These are phyloP conservation scores for Drosophila cracens DNA, from an alignment of 2,888 invertebrate species.

Conservation along the genomic window DNA sequence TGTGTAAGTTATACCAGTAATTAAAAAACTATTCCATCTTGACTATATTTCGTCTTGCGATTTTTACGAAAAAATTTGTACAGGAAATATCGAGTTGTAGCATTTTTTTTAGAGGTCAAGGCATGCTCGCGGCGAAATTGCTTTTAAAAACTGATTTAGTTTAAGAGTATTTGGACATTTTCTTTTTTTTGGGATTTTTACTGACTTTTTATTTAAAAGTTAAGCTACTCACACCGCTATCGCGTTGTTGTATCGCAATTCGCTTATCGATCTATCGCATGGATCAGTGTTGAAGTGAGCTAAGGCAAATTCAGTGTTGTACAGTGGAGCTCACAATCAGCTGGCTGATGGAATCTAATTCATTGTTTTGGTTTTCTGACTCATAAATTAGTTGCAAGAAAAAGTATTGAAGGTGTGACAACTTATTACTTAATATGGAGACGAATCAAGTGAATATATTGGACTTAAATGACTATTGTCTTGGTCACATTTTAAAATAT, in stretches of 20 bases:
- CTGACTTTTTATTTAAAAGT: not conserved
- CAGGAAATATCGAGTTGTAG: not conserved
- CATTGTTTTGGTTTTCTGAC: not conserved
- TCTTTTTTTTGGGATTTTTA: not conserved
- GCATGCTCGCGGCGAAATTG: not conserved
- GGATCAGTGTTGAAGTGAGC: not conserved
- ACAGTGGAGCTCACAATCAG: slow-evolving; percentile 16
- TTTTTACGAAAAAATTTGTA: not conserved
- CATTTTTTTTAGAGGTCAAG: not conserved
- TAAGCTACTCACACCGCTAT: not conserved
- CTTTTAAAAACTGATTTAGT: not conserved
- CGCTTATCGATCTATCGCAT: slow-evolving; percentile 24
- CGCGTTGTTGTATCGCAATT: slow-evolving; percentile 4
- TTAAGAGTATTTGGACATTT: not conserved
- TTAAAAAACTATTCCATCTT: not conserved
- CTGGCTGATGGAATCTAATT: slow-evolving; percentile 14
- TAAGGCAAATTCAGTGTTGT: not conserved
- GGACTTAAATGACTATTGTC: slow-evolving; percentile 37
- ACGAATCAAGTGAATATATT: slow-evolving; percentile 14
- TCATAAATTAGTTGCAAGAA: not conserved
- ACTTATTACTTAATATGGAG: not conserved
- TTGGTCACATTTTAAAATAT: slow-evolving; percentile 26
- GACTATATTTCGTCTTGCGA: not conserved
- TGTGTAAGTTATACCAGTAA: not conserved
- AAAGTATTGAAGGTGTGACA: not conserved